Evolutionary conservation across 2,888 invertebrate genomes (phyloP), one percentile per base, ranked within the genome.

Genomic region (Rapana venosa): DNA sequence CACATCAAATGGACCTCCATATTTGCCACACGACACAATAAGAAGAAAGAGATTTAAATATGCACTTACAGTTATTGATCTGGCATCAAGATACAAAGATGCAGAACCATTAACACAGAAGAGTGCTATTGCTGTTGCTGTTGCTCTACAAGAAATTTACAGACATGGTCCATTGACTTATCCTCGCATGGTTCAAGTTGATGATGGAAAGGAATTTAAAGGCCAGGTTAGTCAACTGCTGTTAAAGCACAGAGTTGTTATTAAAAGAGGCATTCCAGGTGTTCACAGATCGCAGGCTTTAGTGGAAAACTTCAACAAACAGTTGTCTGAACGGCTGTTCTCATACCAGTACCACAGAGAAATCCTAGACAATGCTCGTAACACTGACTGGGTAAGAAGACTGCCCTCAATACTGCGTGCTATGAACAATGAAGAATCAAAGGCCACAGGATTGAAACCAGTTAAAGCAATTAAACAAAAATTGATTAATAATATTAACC

Each of bases 31-130:
- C 26, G 87, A 87, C 36, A 32, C 22, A 66, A 66, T 66, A 32
- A 87, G 36, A 87, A 58, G 87, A 32, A 66, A 87, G 35, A 87
- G 22, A 15, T 90, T 81, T 47, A 90, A 87, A n/a, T 90, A 90
- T 81, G 90, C 90, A 0, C 70, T 87, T 13, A 90, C 90, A 30
- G 17, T 90, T 15, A 81, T 87, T 15, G 87, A 90, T 36, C 66
- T 90, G 26, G 90, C 90, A 26, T 36, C 81, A 36, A 81, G 81
- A n/a, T 36, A 30, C n/a, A 81, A 81, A 36, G 32, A n/a, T 47
- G 32, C 32, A 26, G 32, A 36, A 20, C 81, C 81, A 26, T 30
- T 30, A 35, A 36, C 81, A 17, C 26, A 58, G 0, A 88, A 88
- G n/a, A 47, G 30, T 61, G 32, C 81, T 11, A 5, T 20, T 61